phyloP scores from a whole-genome alignment of 1,140 invertebrate species.

The Bombus vancouverensis region DNA sequence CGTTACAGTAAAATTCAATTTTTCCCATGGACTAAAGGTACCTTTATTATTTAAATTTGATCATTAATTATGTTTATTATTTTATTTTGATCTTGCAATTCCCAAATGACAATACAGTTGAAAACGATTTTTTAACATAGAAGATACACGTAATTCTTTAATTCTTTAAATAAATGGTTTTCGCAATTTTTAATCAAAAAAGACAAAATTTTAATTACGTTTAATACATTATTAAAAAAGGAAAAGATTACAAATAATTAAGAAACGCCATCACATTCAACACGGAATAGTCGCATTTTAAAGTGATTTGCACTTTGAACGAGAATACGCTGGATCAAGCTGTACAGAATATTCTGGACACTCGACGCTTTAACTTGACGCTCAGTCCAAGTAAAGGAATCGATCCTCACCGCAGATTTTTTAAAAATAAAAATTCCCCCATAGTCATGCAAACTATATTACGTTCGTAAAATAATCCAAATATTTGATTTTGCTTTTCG shows the following conservation, averaged over 20 bases:
- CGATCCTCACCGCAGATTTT: not conserved
- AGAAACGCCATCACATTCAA: not conserved
- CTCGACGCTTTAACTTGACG: not conserved
- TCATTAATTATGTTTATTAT: not conserved
- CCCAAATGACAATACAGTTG: not conserved
- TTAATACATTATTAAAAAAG: not conserved
- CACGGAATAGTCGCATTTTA: not conserved
- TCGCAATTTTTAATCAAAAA: not conserved
- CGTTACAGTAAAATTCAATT: not conserved
- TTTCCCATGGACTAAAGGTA: not conserved
- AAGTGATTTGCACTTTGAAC: not conserved
- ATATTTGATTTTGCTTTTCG: not conserved
- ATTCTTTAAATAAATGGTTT: too few relatives aligned
- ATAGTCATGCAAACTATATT: conserved; percentile 14
- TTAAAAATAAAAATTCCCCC: not conserved
- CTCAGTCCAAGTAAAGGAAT: not conserved
- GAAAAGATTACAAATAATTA: not conserved
- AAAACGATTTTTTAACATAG: not conserved
- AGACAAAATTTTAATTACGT: not conserved
- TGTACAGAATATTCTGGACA: not conserved
- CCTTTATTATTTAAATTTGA: not conserved
- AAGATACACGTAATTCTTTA: not conserved
- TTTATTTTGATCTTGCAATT: not conserved
- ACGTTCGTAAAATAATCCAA: not conserved
- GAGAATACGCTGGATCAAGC: not conserved